Evolutionary conservation across 2,113 vertebrate genomes (phyloP).

Genomic region (Tragelaphus imberbis): DNA sequence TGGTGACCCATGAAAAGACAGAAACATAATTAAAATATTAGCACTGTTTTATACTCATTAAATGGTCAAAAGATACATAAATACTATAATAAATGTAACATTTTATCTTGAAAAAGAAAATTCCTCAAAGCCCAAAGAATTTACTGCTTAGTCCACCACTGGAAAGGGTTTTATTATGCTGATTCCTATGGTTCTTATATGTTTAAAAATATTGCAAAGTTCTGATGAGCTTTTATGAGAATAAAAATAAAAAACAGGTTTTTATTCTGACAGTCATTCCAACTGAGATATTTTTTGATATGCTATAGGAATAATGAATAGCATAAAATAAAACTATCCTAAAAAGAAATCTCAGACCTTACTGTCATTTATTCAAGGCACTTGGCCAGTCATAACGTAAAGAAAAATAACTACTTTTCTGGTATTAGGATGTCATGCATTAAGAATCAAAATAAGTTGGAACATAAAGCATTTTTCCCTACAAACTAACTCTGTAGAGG

Average conservation of each 20-base stretch:
- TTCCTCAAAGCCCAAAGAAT: not conserved
- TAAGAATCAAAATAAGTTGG: conserved; percentile 37
- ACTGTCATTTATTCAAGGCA: conserved; percentile 9
- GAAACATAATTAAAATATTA: not conserved
- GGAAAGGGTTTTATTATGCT: not conserved
- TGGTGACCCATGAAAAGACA: not conserved
- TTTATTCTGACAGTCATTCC: not conserved
- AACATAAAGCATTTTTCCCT: conserved; percentile 48
- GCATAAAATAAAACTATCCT: not conserved
- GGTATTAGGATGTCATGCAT: not conserved
- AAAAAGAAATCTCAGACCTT: not conserved
- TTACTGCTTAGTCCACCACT: not conserved
- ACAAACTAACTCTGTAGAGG: conserved; percentile 26
- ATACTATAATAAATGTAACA: not conserved
- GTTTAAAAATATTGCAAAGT: not conserved
- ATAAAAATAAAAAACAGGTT: not conserved
- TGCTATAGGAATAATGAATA: conserved; percentile 7
- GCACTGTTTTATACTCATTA: not conserved
- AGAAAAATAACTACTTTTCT: conserved; percentile 55
- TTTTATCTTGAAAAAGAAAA: not conserved
- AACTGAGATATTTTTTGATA: not conserved
- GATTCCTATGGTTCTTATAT: not conserved
- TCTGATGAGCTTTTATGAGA: not conserved
- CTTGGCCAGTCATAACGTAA: not conserved
- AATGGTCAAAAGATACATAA: not conserved